Evolutionary conservation across 2,113 vertebrate genomes (phyloP), one percentile per base, ranked within the genome.

Genomic region (Plecotus auritus): DNA sequence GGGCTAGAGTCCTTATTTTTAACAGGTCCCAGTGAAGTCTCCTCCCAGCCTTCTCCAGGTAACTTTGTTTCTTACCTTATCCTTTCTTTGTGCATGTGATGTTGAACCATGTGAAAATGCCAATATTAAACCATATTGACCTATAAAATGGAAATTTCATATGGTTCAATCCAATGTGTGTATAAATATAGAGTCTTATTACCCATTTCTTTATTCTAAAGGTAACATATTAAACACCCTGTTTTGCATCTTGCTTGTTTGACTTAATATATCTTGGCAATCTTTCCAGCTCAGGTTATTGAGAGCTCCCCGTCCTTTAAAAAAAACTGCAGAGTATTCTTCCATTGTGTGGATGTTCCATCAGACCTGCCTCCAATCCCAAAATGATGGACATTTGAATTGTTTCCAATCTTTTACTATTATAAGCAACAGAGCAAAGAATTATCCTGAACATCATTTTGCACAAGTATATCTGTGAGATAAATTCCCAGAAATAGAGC

Each of bases 211-310:
- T 61, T 35, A 92, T 76, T 81, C 61, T 64, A 94, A 93, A 69
- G 23, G 23, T 76, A 93, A 76, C 9, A 47, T 64, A 77, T n/a
- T 77, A 22, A 77, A 91, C 37, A 80, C 45, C 59, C 47, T 90
- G 28, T 77, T 95, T 92, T 92, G 40, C 78, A 74, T 93, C 72
- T 70, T 74, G 54, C 42, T 88, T 88, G 18, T 90, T 94, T 94
- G 84, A 80, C 51, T 95, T 85, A 67, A 89, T 82, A 5, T 23
- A 74, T 96, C 67, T 97, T 83, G 69, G 88, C 90, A 93, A 67
- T 95, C 77, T 95, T 97, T 96, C 92, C 77, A 88, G 67, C 49
- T 78, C 72, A 90, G 54, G 61, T 88, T 85, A 94, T 4, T 45
- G 18, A 93, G 45, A 73, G 17, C 28, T 77, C 49, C 37, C 4